phyloP scores from a whole-genome alignment of 2,113 vertebrate genomes.

The Neolamprologus ventralis region DNA sequence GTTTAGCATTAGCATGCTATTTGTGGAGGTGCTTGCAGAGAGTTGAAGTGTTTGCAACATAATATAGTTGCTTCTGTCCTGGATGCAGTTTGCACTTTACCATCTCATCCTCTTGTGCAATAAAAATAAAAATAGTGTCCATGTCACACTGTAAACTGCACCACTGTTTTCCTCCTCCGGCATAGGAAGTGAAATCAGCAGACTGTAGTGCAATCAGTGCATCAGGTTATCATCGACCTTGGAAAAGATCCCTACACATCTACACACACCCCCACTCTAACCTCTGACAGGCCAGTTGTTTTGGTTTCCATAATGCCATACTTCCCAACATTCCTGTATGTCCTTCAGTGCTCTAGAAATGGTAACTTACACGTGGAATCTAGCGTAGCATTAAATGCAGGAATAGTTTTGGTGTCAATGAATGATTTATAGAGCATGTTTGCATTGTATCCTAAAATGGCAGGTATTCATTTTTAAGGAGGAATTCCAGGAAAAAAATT shows the following conservation, averaged over 20 bases:
- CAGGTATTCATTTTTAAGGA: not conserved
- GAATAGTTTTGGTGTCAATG: not conserved
- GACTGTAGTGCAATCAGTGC: not conserved
- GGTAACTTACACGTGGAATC: not conserved
- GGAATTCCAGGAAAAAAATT: not conserved
- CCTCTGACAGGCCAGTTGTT: not conserved
- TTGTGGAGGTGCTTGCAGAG: not conserved
- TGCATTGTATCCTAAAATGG: not conserved
- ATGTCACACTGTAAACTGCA: not conserved
- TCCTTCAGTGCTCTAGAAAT: not conserved
- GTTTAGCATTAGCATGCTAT: not conserved
- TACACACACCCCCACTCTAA: not conserved
- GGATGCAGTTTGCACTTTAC: not conserved
- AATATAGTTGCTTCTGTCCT: not conserved
- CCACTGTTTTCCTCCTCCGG: not conserved
- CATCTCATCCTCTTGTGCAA: not conserved
- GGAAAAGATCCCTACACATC: not conserved
- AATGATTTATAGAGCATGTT: not conserved
- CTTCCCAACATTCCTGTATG: not conserved
- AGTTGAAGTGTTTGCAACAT: not conserved
- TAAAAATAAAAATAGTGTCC: not conserved
- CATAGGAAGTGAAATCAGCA: not conserved
- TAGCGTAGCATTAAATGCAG: not conserved
- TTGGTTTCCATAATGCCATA: not conserved
- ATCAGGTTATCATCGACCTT: not conserved